Percentiles rank a stretch among this genome's conserved stretches.
Evolutionary conservation across 2,888 invertebrate species (phyloP).

Genomic region (Stegana nigrithorax): DNA sequence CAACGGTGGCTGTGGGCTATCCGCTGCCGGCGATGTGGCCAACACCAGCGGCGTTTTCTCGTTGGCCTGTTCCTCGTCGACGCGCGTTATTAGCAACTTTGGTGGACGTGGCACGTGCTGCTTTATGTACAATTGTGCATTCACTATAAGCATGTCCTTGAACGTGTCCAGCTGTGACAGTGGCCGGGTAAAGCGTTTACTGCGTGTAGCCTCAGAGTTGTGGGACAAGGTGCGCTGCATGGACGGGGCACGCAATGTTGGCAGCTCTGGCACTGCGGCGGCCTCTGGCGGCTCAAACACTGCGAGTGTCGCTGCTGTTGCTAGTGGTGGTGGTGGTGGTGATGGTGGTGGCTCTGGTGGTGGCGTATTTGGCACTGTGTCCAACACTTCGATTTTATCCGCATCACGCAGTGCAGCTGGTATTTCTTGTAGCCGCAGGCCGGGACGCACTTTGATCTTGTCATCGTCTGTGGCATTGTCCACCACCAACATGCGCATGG

Average conservation of each 20-base stretch:
- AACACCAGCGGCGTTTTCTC: constrained; percentile 36
- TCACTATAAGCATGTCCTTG: constrained; percentile 70
- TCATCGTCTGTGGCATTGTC: constrained; percentile 62
- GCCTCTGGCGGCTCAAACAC: background rate
- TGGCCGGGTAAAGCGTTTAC: constrained; percentile 43
- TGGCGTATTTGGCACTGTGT: constrained; percentile 68
- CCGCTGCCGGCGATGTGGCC: constrained; percentile 26
- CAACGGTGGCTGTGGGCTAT: constrained; percentile 31
- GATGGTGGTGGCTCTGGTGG: constrained; percentile 71
- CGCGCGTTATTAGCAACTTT: constrained; percentile 67
- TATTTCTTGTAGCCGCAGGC: constrained; percentile 34
- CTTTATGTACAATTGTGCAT: constrained; percentile 71
- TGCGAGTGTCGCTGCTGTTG: constrained; percentile 40
- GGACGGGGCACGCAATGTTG: too few species aligned
- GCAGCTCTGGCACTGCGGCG: constrained; percentile 32
- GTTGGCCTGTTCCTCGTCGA: constrained; percentile 65
- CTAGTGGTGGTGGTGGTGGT: constrained; percentile 69
- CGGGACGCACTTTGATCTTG: constrained; percentile 48
- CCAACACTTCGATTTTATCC: constrained; percentile 52
- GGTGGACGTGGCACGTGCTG: constrained; percentile 71
- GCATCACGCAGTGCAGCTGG: constrained; percentile 35
- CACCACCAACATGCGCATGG: background rate
- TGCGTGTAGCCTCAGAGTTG: constrained; percentile 28
- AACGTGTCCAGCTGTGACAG: constrained; percentile 63
- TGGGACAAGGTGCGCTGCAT: constrained; percentile 43